Evolutionary conservation across 2,113 vertebrate genomes (phyloP), one percentile per base, ranked within the genome.

Genomic region (Pardalotus punctatus): DNA sequence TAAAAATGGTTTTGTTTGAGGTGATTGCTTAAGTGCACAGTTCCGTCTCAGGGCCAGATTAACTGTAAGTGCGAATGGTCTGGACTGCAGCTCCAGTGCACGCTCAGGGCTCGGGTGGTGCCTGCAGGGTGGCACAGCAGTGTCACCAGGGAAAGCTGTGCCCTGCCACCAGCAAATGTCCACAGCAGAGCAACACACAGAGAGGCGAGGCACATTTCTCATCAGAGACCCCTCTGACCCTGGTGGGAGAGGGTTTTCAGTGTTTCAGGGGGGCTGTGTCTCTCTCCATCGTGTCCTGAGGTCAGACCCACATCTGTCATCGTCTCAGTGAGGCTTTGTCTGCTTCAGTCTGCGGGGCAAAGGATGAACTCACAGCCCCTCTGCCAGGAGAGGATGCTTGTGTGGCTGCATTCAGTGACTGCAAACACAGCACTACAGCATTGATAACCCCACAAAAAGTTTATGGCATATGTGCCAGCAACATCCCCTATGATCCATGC

Each of bases 1-100:
- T 96, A 94, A 95, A 96, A 91, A 95, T 78, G 24, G 72, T 94
- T 95, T 84, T 93, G 69, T 90, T 91, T 91, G 83, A 93, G 58
- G 64, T 78, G 90, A 88, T 94, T 96, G 83, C 81, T 95, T 91
- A 95, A 96, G 76, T 91, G 89, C 85, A 81, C 13, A 65, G 70
- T 14, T 93, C 72, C 45, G 2, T 80, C 78, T 86, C 78, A 71
- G 81, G 60, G 90, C 82, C 72, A 88, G 92, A 92, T 83, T 81
- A 90, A 74, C 60, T 61, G 78, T 47, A 51, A 90, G 64, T 85
- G 87, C 78, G 94, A 88, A 67, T 56, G 51, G 31, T 43, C 62
- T 67, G 65, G 58, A 28, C 84, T 70, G 73, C 74, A 65, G 23
- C 61, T 87, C 1, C 1, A 47, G 38, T 9, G n/a, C 13, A 27